These are phyloP conservation scores for Eutrigla gurnardus DNA, from an alignment of 2,797 vertebrate species.

Conservation along the genomic window DNA sequence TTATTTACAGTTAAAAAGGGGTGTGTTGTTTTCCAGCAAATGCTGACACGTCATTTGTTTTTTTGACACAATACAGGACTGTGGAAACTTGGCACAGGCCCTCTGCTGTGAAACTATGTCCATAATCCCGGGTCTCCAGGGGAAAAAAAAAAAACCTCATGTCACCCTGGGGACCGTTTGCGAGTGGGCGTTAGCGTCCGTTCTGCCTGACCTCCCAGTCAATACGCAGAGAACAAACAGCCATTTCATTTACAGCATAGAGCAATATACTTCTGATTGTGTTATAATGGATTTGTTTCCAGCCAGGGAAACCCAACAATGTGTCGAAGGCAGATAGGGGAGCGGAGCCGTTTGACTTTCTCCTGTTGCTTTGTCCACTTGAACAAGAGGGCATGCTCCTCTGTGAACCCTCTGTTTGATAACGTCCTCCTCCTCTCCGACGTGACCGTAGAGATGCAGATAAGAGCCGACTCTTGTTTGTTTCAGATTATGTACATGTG, in stretches of 20 bases:
- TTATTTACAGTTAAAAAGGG: conserved; percentile 35
- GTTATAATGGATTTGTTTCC: conserved; percentile 32
- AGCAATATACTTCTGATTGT: conserved; percentile 16
- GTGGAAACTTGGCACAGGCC: conserved; percentile 22
- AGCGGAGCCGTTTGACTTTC: background rate
- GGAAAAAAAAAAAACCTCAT: conserved; percentile 4
- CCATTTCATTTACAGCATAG: background rate
- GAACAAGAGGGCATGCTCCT: conserved; percentile 3
- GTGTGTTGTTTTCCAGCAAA: conserved; percentile 2
- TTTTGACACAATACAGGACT: conserved; percentile 24
- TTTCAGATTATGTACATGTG: background rate
- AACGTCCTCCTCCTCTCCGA: conserved; percentile 8
- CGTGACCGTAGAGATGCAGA: conserved; percentile 5
- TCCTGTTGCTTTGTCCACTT: conserved; percentile 16
- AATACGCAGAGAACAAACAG: conserved; percentile 30
- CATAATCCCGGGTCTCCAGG: conserved; percentile 38
- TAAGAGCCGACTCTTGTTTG: conserved; percentile 7
- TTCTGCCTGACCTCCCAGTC: conserved; percentile 25
- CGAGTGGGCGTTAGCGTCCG: conserved; percentile 11
- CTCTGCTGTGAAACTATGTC: conserved; percentile 43
- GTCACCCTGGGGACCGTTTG: conserved; percentile 30
- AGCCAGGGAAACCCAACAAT: background rate
- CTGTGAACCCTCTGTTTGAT: conserved; percentile 10
- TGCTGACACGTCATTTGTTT: background rate
- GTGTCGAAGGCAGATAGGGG: background rate